A percentile compares a stretch with the other conserved stretches of the same genome.
Conservation (phyloP, 2,113 vertebrate genomes). For the Callopanchax toddi region DNA sequence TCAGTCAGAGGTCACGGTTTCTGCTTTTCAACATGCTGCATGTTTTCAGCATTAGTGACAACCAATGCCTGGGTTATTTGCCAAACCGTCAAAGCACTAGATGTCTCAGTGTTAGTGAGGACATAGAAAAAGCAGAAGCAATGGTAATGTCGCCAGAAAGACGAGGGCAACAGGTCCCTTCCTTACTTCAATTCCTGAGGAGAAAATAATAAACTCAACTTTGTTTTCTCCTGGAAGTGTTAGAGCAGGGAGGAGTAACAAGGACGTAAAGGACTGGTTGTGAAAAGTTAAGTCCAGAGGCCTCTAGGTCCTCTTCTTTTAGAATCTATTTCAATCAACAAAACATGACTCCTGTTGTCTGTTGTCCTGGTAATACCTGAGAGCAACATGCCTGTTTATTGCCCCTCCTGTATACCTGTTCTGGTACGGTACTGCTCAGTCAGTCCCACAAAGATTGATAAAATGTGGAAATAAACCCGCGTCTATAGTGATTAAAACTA, state of each 20-base stretch:
- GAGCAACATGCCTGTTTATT: slow-evolving; percentile 41
- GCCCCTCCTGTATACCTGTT: slow-evolving; percentile 17
- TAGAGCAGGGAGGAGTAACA: slow-evolving; percentile 13
- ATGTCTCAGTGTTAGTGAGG: slow-evolving; percentile 66
- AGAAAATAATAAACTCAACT: slow-evolving; percentile 75
- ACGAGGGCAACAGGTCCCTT: slow-evolving; percentile 59
- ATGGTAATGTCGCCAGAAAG: slow-evolving; percentile 47
- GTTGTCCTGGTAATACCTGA: slow-evolving; percentile 10
- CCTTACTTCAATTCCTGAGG: slow-evolving; percentile 75
- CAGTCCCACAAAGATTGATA: too few species aligned
- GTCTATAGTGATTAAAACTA: too few species aligned
- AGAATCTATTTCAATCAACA: slow-evolving; percentile 38
- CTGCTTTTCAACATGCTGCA: slow-evolving; percentile 75
- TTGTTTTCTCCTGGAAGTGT: slow-evolving; percentile 56
- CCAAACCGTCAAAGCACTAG: slow-evolving; percentile 70
- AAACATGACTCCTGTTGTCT: slow-evolving; percentile 17
- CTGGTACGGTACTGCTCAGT: slow-evolving; percentile 13
- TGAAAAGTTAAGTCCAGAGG: slow-evolving; percentile 28
- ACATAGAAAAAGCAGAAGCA: slow-evolving; percentile 70
- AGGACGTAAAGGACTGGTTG: slow-evolving; percentile 3
- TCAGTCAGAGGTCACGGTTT: slow-evolving; percentile 77
- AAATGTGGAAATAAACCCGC: too few species aligned
- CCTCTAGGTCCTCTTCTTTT: slow-evolving; percentile 37
- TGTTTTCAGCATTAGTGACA: slow-evolving; percentile 79
- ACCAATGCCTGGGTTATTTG: slow-evolving; percentile 60